phyloP scores from a whole-genome alignment of 2,888 invertebrate genomes.

The Drosophila formosana region DNA sequence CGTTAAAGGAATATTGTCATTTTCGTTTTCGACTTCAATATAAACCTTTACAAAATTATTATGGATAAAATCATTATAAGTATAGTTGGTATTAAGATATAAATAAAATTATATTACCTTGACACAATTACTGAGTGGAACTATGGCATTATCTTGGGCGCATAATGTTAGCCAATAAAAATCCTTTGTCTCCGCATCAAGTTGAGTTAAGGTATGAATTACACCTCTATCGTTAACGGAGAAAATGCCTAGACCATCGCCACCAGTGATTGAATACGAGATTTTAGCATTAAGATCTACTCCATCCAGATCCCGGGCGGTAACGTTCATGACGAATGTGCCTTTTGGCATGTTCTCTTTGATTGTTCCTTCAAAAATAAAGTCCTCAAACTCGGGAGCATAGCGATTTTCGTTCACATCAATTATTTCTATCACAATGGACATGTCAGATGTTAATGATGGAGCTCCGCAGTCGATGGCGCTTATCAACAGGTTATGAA shows the following conservation, averaged over 20 bases:
- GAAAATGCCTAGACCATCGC: constrained; percentile 96
- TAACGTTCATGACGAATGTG: constrained; percentile 91
- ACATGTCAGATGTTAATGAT: constrained; percentile 91
- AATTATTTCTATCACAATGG: constrained; percentile 93
- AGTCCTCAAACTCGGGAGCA: constrained; percentile 93
- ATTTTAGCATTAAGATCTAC: constrained; percentile 93
- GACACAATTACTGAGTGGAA: constrained; percentile 92
- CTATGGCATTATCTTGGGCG: constrained; percentile 96
- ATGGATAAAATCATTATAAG: background rate
- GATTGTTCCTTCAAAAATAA: constrained; percentile 91
- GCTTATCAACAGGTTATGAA: constrained; percentile 94
- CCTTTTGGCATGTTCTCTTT: constrained; percentile 93
- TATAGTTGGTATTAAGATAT: background rate
- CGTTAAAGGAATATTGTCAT: constrained; percentile 97
- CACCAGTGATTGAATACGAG: constrained; percentile 94
- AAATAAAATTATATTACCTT: constrained; percentile 87
- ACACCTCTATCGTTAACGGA: constrained; percentile 94
- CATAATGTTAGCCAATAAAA: constrained; percentile 97
- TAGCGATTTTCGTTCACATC: constrained; percentile 97
- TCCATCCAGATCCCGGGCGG: constrained; percentile 92
- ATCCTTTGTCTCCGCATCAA: constrained; percentile 94
- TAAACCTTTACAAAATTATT: constrained; percentile 87
- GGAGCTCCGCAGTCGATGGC: constrained; percentile 95
- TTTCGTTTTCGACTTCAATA: constrained; percentile 94
- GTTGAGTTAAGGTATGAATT: constrained; percentile 92